Evolutionary conservation across 2,888 invertebrate genomes (phyloP), one percentile per base, ranked within the genome.

Genomic region (Lithosia quadra): DNA sequence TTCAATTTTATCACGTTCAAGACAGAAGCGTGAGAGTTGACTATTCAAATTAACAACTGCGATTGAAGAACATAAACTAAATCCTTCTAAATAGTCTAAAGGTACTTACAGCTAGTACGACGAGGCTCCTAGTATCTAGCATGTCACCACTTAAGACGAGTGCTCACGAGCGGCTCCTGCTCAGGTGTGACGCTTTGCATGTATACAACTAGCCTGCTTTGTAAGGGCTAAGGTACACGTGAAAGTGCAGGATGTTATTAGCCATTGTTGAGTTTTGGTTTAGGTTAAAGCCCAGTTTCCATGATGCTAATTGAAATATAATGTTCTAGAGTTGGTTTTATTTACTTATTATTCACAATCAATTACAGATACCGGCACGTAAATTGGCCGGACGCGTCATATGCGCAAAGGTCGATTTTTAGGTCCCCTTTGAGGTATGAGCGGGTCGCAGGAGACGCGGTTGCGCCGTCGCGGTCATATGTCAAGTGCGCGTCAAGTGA

Each of bases 101-200:
- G 39, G 34, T 65, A 82, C 81, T 77, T 69, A 84, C 75, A 59
- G 69, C 74, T 64, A 83, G 66, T 63, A 81, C 68, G 74, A 76
- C 71, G 69, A 79, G 24, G 68, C 67, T 60, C 65, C 67, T 57
- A 72, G 63, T 69, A 57, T 68, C 62, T 74, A 71, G 64, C 80
- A 81, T 81, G 79, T 73, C 81, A 77, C 78, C 78, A 80, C 81
- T 79, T 71, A 66, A 34, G 15, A 74, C 83, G 71, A 81, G 83
- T 71, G 77, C 67, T 69, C 79, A 69, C 72, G 69, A 66, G 71
- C 72, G 73, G 69, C 68, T 72, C 73, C 79, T 59, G 61, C n/a
- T 66, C 57, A 74, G 68, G 72, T 80, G 71, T 80, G 80, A 80
- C 71, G 57, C 73, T 69, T 70, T 69, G 71, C 69, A 69, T 67